These are phyloP conservation scores for Chrysomela aeneicollis DNA, from an alignment of 2,888 invertebrate species.

Conservation along the genomic window DNA sequence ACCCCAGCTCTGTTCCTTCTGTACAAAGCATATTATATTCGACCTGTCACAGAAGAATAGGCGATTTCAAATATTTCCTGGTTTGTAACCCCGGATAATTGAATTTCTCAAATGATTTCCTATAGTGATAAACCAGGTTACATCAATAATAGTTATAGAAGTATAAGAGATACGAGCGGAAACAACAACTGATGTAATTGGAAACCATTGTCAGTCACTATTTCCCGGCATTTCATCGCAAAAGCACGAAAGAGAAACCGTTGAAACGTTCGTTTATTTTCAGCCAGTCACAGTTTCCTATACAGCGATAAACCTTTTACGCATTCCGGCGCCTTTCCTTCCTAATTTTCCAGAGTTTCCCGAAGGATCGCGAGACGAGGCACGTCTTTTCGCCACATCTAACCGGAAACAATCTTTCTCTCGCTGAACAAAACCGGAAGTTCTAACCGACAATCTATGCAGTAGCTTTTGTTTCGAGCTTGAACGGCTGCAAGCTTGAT, in stretches of 20 bases:
- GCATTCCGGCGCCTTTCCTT: neutral
- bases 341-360: slow-evolving; percentile 29
- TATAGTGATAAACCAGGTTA: too few species aligned
- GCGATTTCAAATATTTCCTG: too few species aligned
- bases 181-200: too few species aligned
- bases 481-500: neutral
- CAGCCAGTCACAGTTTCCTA: neutral
- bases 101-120: too few species aligned
- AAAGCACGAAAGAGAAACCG: neutral
- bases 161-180: too few species aligned
- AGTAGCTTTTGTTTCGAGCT: slow-evolving; percentile 30
- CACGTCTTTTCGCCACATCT: slow-evolving; percentile 27
- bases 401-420: slow-evolving; percentile 37
- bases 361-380: slow-evolving; percentile 33
- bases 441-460: slow-evolving; percentile 32
- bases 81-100: too few species aligned
- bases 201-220: neutral
- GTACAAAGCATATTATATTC: too few species aligned
- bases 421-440: slow-evolving; percentile 33
- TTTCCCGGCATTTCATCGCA: neutral
- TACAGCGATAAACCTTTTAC: slow-evolving; percentile 2
- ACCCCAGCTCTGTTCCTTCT: too few species aligned
- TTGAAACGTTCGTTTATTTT: neutral
- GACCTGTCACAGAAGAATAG: too few species aligned
- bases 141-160: too few species aligned